These are phyloP conservation scores for Boleophthalmus pectinirostris DNA, from an alignment of 2,113 vertebrate genomes.

Conservation along the genomic window DNA sequence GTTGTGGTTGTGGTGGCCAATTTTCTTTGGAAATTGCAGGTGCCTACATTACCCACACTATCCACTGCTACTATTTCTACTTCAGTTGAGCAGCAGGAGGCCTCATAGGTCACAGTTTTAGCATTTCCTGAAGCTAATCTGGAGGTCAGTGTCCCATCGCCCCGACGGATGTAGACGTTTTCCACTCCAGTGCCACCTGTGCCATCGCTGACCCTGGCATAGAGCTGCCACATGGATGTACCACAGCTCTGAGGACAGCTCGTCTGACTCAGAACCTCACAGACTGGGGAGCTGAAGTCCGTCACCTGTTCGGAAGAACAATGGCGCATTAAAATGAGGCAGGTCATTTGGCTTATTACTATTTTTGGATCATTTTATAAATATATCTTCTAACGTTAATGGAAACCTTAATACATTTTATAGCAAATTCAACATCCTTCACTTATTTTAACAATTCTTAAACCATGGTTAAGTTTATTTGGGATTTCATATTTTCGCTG, in stretches of 20 bases:
- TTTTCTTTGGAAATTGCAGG: slow-evolving; percentile 39
- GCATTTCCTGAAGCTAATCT: slow-evolving; percentile 21
- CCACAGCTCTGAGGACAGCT: slow-evolving; percentile 43
- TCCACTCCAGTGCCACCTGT: slow-evolving; percentile 47
- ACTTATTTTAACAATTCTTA: too few species aligned
- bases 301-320: slow-evolving; percentile 41
- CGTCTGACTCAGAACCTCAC: slow-evolving; percentile 19
- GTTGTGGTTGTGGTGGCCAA: not conserved
- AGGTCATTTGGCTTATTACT: too few species aligned
- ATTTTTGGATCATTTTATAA: too few species aligned
- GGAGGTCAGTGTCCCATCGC: slow-evolving; percentile 61
- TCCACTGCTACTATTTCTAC: slow-evolving; percentile 64
- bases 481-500: too few species aligned
- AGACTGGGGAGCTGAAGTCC: slow-evolving; percentile 46
- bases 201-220: slow-evolving; percentile 50
- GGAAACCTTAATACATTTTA: too few species aligned
- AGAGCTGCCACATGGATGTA: slow-evolving; percentile 40
- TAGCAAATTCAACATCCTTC: too few species aligned
- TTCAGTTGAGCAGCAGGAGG: slow-evolving; percentile 55
- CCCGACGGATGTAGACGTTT: slow-evolving; percentile 38
- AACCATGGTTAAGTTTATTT: too few species aligned
- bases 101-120: slow-evolving; percentile 52
- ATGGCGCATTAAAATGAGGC: not conserved
- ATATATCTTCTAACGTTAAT: too few species aligned
- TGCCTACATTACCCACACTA: slow-evolving; percentile 58